Conservation (phyloP, 2,113 vertebrate species). For the Petromus typicus region DNA sequence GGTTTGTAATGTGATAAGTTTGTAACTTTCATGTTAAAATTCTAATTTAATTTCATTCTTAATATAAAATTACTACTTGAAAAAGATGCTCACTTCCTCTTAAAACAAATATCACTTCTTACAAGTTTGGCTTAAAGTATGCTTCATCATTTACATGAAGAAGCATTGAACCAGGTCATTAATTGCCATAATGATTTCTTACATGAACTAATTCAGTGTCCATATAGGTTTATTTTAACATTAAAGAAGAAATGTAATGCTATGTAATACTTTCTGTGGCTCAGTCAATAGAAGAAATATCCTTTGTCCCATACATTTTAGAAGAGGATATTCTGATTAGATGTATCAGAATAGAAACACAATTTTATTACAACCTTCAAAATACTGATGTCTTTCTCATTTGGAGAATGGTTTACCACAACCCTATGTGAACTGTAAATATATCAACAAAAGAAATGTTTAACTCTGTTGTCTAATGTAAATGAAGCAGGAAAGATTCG, state of each 20-base stretch:
- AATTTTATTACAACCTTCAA: not conserved
- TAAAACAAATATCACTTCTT: not conserved
- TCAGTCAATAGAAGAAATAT: slow-evolving; percentile 14
- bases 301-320: not conserved
- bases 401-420: not conserved
- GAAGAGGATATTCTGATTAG: not conserved
- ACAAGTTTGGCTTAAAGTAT: not conserved
- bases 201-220: not conserved
- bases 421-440: not conserved
- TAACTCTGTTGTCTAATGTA: not conserved
- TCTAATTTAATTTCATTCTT: not conserved
- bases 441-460: not conserved
- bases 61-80: slow-evolving; percentile 26
- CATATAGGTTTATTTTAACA: not conserved
- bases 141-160: not conserved
- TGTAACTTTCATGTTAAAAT: not conserved
- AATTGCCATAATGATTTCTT: not conserved
- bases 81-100: not conserved
- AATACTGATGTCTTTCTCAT: not conserved
- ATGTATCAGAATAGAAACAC: not conserved
- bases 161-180: not conserved
- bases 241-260: not conserved
- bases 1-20: not conserved
- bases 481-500: not conserved
- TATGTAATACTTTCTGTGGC: not conserved